Base-by-base conservation (phyloP, 2,797 vertebrate genomes). In the Rachycentron canadum region DNA sequence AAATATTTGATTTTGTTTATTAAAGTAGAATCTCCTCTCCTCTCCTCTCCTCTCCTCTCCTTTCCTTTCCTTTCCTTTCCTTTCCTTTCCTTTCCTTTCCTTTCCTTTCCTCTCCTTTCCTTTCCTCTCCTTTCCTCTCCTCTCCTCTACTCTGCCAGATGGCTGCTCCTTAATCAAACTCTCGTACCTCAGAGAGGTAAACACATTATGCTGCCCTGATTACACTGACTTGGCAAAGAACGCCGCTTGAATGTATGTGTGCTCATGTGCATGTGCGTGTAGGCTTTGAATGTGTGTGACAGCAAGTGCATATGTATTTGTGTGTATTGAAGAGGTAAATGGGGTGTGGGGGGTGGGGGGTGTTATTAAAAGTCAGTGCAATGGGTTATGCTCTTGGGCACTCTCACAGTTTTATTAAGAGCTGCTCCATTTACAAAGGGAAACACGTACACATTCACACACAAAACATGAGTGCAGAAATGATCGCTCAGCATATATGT, bases 121-220 rank as follows among this genome's bases (percentile, higher is more conserved):
- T 72, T 49, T 60, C 73, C 52, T 38, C 30, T 49, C 56, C 12
- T 38, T 34, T 62, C 62, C 26, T 56, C 69, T 52, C 61, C 52
- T 73, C 74, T 78, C 69, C 70, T 76, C 71, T 76, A 55, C 76
- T 78, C 79, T 74, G 75, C 82, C 82, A 87, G 87, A 87, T 90
- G 88, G 79, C 85, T 93, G 85, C 89, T 92, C 86, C 83, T 86
- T 93, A 93, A 93, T 94, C 93, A 92, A 90, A 88, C 76, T 85
- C 81, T 77, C 68, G 32, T 88, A 88, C 87, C 87, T 90, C 80
- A 89, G 90, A 90, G 90, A 89, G 87, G 89, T 93, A 92, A 93
- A 94, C 89, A 93, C 91, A 93, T 95, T 91, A 92, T 79, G 72
- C 82, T 78, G 87, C 81, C 84, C 79, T 91, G 89, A 93, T 94